Conservation (phyloP, 2,888 invertebrate species). For the Acleris laterana region DNA sequence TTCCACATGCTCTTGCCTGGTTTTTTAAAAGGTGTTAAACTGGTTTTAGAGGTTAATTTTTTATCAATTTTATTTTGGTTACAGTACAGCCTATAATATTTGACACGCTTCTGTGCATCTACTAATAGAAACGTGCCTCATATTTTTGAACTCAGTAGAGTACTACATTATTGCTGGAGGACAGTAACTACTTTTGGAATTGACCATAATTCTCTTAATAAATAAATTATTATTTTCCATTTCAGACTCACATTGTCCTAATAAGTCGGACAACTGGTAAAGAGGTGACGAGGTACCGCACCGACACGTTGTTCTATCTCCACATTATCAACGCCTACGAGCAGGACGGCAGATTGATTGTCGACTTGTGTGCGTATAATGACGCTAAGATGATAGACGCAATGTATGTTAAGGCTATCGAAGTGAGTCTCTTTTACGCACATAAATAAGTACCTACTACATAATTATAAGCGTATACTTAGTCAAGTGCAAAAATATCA, state of each 20-base stretch:
- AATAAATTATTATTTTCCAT: conserved; percentile 39
- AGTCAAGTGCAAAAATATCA: no score
- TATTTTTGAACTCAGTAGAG: no score
- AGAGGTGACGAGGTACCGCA: conserved; percentile 65
- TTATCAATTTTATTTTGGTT: no score
- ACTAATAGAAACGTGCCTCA: no score
- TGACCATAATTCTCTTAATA: no score
- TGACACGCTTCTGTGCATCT: no score
- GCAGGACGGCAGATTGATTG: conserved; percentile 85
- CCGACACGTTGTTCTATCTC: conserved; percentile 90
- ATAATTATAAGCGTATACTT: background rate
- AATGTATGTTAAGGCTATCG: conserved; percentile 92
- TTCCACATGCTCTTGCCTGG: no score
- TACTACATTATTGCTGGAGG: no score
- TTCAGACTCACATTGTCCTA: conserved; percentile 86
- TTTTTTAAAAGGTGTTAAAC: no score
- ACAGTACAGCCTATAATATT: no score
- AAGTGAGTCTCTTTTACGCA: conserved; percentile 76
- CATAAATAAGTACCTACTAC: background rate
- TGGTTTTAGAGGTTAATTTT: no score
- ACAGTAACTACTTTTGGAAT: no score
- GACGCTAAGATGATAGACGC: conserved; percentile 93
- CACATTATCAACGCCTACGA: conserved; percentile 96
- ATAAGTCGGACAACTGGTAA: conserved; percentile 85
- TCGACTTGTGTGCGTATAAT: conserved; percentile 93